A percentile compares a stretch with the other conserved stretches of the same genome.
Conservation (phyloP, 2,113 vertebrate genomes). For the Corynorhinus townsendii region DNA sequence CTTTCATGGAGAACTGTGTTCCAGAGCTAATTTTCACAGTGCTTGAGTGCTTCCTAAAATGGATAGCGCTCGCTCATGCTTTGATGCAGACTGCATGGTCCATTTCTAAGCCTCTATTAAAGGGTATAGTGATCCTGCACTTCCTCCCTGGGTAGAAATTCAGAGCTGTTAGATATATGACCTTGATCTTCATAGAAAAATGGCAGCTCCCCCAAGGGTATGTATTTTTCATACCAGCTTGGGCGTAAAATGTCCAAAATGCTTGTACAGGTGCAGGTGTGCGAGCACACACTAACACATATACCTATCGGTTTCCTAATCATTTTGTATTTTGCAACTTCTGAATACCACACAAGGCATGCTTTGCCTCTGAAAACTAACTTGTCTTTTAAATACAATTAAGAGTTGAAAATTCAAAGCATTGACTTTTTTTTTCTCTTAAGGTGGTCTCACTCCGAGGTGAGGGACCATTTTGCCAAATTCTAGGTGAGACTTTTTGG, state of each 20-base stretch:
- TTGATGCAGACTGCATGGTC: neutral
- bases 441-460: neutral
- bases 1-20: neutral
- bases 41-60: constrained; percentile 7
- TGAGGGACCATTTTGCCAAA: neutral
- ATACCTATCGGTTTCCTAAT: neutral
- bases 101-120: neutral
- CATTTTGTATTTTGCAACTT: neutral
- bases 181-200: neutral
- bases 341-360: neutral
- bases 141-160: neutral
- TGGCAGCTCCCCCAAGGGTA: neutral
- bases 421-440: neutral
- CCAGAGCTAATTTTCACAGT: constrained; percentile 40
- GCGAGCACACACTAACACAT: fast-evolving
- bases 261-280: fast-evolving
- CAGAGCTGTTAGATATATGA: neutral
- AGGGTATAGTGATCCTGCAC: neutral
- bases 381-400: neutral
- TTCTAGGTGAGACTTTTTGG: neutral
- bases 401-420: neutral
- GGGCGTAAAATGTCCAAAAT: neutral
- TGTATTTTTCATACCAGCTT: neutral
- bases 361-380: neutral
- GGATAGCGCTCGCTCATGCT: neutral